Conservation (phyloP, 2,797 vertebrate species). For the Sparidentex hasta region DNA sequence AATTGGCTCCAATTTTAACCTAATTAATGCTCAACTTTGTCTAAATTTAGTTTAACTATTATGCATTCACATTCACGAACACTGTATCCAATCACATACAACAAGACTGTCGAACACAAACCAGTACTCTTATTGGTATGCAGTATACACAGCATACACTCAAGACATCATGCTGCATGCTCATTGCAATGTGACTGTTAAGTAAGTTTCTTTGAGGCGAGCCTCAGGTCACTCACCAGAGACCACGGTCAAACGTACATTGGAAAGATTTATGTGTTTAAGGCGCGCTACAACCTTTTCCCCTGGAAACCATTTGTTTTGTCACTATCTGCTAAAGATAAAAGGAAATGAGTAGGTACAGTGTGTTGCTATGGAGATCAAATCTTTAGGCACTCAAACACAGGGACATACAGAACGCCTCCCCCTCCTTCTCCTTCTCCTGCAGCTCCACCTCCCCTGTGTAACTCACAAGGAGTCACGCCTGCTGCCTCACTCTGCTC, state of each 20-base stretch:
- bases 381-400: constrained; percentile 17
- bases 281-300: background rate
- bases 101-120: no score
- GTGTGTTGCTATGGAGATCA: constrained; percentile 49
- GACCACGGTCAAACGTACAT: background rate
- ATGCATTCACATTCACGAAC: no score
- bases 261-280: background rate
- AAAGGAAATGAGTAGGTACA: constrained; percentile 12
- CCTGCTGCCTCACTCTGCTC: background rate
- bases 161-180: no score
- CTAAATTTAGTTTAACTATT: no score
- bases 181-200: no score
- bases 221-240: constrained; percentile 1
- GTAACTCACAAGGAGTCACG: background rate
- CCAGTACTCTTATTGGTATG: no score
- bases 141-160: no score
- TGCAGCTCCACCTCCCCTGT: constrained; percentile 21
- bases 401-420: background rate
- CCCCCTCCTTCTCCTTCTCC: background rate
- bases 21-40: no score
- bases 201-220: constrained; percentile 2
- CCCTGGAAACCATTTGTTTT: constrained; percentile 24
- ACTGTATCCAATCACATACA: no score
- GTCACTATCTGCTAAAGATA: constrained; percentile 29
- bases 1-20: no score